These are phyloP conservation scores for Dryomyza anilis DNA, from an alignment of 2,888 invertebrate genomes.

Conservation along the genomic window DNA sequence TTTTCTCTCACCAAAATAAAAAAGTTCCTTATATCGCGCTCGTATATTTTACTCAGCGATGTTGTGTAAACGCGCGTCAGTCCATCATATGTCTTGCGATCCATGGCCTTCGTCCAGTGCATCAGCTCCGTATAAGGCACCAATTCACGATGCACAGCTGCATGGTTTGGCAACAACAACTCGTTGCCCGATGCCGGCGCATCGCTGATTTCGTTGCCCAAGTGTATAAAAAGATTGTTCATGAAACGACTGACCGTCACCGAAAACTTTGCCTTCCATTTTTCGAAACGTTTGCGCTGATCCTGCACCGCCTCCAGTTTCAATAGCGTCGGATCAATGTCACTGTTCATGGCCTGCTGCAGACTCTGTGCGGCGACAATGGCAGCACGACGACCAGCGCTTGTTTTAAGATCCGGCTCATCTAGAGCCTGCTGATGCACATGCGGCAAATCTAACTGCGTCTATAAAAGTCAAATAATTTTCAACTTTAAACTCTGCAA, in stretches of 20 bases:
- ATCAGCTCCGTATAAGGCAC: constrained; percentile 87
- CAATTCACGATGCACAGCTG: constrained; percentile 83
- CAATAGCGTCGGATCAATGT: constrained; percentile 69
- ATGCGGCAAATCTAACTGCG: constrained; percentile 72
- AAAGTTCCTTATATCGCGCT: constrained; percentile 73
- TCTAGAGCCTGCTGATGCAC: constrained; percentile 71
- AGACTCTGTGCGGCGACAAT: constrained; percentile 75
- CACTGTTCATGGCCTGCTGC: constrained; percentile 74
- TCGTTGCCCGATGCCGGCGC: constrained; percentile 58
- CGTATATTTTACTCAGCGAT: constrained; percentile 85
- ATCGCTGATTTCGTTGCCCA: constrained; percentile 80
- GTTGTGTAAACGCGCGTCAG: constrained; percentile 82
- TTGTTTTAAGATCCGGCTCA: constrained; percentile 74
- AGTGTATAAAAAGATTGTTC: constrained; percentile 93
- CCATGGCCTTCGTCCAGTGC: constrained; percentile 89
- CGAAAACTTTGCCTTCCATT: constrained; percentile 79
- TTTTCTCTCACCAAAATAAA: constrained; percentile 55
- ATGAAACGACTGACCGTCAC: constrained; percentile 85
- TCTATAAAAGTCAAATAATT: constrained; percentile 59
- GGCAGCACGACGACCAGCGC: constrained; percentile 68
- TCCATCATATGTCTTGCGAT: constrained; percentile 79
- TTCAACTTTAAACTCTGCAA: not conserved
- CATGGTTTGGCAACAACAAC: constrained; percentile 76
- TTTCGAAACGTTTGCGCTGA: constrained; percentile 78
- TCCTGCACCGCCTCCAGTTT: constrained; percentile 79